Evolutionary conservation across 2,797 vertebrate species (phyloP).

Genomic region (Poecilia picta): DNA sequence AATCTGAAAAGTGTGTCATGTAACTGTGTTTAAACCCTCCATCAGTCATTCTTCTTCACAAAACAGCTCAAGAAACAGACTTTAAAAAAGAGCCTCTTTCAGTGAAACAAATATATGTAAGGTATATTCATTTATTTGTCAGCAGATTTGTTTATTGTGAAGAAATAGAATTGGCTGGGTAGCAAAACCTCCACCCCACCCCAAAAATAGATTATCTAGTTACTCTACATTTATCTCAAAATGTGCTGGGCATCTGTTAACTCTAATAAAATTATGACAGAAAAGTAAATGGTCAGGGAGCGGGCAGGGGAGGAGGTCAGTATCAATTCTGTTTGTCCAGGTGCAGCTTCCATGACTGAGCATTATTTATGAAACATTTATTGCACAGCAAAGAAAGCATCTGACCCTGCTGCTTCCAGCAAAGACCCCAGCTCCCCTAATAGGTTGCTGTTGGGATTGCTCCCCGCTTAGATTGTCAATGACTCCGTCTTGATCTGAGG

Average conservation of each 20-base stretch:
- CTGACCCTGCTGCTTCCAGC: constrained; percentile 57
- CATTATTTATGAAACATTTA: constrained; percentile 8
- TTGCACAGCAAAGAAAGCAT: constrained; percentile 9
- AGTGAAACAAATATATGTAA: background rate
- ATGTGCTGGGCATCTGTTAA: background rate
- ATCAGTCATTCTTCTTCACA: background rate
- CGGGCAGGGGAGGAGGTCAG: no score
- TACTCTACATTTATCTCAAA: background rate
- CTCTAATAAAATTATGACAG: background rate
- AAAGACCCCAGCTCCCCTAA: constrained; percentile 68
- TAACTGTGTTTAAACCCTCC: background rate
- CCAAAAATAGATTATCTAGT: background rate
- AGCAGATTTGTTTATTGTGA: background rate
- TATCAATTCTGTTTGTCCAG: background rate
- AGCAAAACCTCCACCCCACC: no score
- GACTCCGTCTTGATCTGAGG: constrained; percentile 82
- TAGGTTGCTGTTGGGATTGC: constrained; percentile 75
- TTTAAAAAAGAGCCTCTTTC: background rate
- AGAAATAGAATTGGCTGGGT: background rate
- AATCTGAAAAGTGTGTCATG: background rate
- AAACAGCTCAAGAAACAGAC: background rate
- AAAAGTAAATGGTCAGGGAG: accelerated
- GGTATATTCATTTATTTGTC: background rate
- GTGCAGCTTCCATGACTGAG: background rate
- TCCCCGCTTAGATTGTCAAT: constrained; percentile 79